Conservation (phyloP, 23 tunicate species). For the Trididemnum miniatum region DNA sequence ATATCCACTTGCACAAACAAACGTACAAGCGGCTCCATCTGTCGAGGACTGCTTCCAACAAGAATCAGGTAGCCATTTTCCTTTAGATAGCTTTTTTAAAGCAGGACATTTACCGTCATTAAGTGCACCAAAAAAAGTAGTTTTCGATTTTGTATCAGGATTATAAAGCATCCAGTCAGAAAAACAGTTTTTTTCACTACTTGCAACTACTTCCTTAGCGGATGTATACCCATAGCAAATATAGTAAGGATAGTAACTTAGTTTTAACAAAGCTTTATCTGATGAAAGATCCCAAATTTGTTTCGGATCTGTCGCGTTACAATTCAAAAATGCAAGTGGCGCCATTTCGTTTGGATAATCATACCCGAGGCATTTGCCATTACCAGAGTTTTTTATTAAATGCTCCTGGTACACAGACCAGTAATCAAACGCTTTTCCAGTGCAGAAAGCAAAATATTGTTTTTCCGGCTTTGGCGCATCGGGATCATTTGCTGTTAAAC, state of each 20-base stretch:
- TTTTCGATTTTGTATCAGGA: background rate
- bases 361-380: background rate
- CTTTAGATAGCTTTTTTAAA: background rate
- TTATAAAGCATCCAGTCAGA: background rate
- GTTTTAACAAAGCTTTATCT: background rate
- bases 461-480: background rate
- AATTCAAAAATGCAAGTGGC: background rate
- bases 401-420: background rate
- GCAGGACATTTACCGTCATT: slow-evolving; percentile 7
- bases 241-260: background rate
- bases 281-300: background rate
- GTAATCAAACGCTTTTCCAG: background rate
- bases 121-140: background rate
- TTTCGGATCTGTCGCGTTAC: background rate
- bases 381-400: background rate
- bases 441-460: background rate
- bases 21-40: background rate
- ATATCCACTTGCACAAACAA: background rate
- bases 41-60: background rate
- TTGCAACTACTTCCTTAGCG: background rate
- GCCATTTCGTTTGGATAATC: background rate
- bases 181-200: background rate
- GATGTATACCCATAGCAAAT: slow-evolving; percentile 1
- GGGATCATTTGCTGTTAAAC: background rate
- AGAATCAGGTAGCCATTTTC: background rate